Evolutionary conservation across 2,113 vertebrate species (phyloP).

Genomic region (Illadopsis cleaveri): DNA sequence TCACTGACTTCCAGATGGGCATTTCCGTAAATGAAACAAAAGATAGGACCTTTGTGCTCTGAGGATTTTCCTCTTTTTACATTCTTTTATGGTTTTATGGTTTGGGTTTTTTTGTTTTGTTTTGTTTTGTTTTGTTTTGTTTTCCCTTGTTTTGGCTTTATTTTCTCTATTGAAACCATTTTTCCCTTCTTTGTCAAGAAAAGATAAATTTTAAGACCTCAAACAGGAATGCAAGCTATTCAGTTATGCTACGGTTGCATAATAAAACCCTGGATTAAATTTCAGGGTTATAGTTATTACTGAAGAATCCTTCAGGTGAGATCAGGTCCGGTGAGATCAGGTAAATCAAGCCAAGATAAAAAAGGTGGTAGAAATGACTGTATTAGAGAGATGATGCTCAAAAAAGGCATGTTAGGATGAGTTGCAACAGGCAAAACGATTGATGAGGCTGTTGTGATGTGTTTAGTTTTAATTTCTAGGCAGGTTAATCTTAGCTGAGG

Average conservation of each 20-base stretch:
- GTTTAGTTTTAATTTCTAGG: not conserved
- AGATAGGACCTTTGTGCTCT: not conserved
- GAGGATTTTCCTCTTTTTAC: not conserved
- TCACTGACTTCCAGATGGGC: not conserved
- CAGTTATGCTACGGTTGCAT: not conserved
- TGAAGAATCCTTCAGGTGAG: not conserved
- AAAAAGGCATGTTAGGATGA: not conserved
- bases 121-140: not conserved
- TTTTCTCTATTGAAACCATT: not conserved
- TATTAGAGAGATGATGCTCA: not conserved
- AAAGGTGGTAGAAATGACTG: not conserved
- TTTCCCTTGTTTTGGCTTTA: not conserved
- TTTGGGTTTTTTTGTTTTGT: not conserved
- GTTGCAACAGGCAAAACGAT: not conserved
- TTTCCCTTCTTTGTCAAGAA: not conserved
- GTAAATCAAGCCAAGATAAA: not conserved
- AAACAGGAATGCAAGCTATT: not conserved
- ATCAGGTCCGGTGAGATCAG: not conserved
- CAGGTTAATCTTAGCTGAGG: not conserved
- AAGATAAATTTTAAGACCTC: constrained; percentile 5
- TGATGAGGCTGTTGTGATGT: not conserved
- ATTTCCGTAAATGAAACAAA: constrained; percentile 3
- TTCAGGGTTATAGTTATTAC: constrained; percentile 14
- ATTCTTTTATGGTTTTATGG: not conserved
- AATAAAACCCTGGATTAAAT: constrained; percentile 13